Evolutionary conservation across 2,888 invertebrate species (phyloP), one percentile per base, ranked within the genome.

Genomic region (Danaus chrysippus): DNA sequence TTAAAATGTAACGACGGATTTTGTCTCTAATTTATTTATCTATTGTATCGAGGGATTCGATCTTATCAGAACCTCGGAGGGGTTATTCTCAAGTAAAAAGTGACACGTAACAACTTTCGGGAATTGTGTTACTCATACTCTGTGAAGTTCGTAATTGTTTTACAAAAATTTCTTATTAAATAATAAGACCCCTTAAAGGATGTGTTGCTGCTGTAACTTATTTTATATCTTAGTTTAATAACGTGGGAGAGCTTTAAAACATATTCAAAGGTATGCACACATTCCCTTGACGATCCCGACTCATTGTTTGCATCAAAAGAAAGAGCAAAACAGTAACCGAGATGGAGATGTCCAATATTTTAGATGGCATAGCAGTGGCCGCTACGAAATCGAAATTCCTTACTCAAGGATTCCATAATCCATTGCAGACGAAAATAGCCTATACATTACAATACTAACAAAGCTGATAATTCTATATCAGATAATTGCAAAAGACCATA

Each of bases 271-370:
- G 79, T 84, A 88, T 88, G 86, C 87, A 82, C 84, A 81, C 86
- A 90, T 89, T 87, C 88, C 83, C 84, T 81, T 87, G 87, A 84
- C 85, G 83, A 84, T 82, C 79, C 85, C 85, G 82, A 79, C 86
- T 90, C 88, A 90, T 91, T 90, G 90, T 90, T 88, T 82, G 82
- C 81, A 80, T 78, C 74, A 77, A 86, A 82, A 87, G 84, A 83
- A 90, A 87, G 83, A 90, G 77, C 86, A 89, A 88, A 90, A 89
- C 85, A 78, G 76, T 82, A 83, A 78, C 81, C 82, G 79, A 89
- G 89, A 91, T 91, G 88, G 89, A 90, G 90, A 89, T 91, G 89
- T 91, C 89, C 89, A 90, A 91, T 91, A 91, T 91, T 91, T 91
- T 88, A 90, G 89, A 90, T 91, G 88, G 90, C 89, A 90, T 87